These are phyloP conservation scores for Lasioglossum marginatum DNA, from an alignment of 2,888 invertebrate species.

Conservation along the genomic window DNA sequence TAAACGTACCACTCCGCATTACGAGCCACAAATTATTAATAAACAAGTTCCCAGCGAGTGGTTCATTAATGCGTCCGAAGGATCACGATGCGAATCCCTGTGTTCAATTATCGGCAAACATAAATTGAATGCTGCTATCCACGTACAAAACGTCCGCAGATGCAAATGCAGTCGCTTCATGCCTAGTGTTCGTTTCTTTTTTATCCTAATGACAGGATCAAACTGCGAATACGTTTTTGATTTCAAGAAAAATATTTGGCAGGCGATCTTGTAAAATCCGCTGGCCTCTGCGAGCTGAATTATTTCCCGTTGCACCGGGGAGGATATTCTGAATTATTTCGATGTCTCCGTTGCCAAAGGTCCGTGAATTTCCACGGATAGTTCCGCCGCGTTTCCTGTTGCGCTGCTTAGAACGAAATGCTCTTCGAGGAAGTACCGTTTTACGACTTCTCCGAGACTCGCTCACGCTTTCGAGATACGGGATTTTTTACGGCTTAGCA, in stretches of 20 bases:
- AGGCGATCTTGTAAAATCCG: background rate
- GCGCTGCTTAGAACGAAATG: background rate
- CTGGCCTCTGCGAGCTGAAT: background rate
- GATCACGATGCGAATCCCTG: background rate
- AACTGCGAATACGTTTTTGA: no score
- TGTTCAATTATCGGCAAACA: constrained; percentile 6
- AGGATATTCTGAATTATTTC: constrained; percentile 7
- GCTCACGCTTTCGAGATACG: background rate
- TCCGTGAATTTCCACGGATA: background rate
- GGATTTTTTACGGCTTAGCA: background rate
- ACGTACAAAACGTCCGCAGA: background rate
- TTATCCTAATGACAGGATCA: no score
- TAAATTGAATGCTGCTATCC: constrained; percentile 5
- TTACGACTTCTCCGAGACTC: background rate
- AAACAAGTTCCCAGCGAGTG: constrained; percentile 23
- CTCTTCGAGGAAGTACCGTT: background rate
- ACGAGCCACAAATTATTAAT: constrained; percentile 25
- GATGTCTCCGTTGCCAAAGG: background rate
- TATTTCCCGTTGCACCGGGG: background rate
- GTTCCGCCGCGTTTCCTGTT: background rate
- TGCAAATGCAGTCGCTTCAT: background rate
- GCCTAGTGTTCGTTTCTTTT: no score
- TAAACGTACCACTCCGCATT: background rate
- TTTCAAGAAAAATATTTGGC: background rate
- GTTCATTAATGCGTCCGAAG: background rate